Evolutionary conservation across 1,140 invertebrate genomes (phyloP).

Genomic region (Heliothis virescens): DNA sequence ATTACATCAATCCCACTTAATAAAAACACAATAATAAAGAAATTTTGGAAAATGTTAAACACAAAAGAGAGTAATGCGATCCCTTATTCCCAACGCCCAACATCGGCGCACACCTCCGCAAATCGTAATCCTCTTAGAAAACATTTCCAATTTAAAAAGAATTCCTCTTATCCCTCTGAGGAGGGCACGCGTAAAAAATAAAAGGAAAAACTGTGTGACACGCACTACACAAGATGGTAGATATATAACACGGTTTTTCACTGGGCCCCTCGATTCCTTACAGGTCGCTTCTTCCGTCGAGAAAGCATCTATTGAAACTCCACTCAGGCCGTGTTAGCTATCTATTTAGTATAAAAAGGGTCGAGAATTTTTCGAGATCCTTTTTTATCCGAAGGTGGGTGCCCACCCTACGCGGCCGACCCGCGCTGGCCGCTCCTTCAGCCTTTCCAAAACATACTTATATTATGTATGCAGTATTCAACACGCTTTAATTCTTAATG

Average conservation of each 20-base stretch:
- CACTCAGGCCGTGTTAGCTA: constrained; percentile 86
- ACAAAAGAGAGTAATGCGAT: constrained; percentile 65
- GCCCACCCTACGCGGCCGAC: constrained; percentile 57
- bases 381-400: constrained; percentile 81
- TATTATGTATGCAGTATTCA: constrained; percentile 49
- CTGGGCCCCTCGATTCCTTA: constrained; percentile 80
- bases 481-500: constrained; percentile 6
- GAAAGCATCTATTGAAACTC: constrained; percentile 86
- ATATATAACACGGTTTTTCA: constrained; percentile 73
- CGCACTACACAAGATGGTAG: constrained; percentile 63
- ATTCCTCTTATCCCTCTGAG: constrained; percentile 83
- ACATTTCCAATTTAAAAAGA: constrained; percentile 86
- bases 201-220: constrained; percentile 81
- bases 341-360: constrained; percentile 86
- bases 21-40: constrained; percentile 47
- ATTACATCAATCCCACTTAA: constrained; percentile 50
- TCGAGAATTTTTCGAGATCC: constrained; percentile 82
- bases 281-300: constrained; percentile 84
- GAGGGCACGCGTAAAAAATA: constrained; percentile 83
- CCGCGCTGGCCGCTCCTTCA: constrained; percentile 48
- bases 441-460: constrained; percentile 46
- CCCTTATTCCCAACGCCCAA: constrained; percentile 70
- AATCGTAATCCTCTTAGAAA: constrained; percentile 86
- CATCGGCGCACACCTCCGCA: constrained; percentile 79
- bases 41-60: constrained; percentile 64